Conservation (phyloP, 2,797 vertebrate species). For the Pangasius mekongensis region DNA sequence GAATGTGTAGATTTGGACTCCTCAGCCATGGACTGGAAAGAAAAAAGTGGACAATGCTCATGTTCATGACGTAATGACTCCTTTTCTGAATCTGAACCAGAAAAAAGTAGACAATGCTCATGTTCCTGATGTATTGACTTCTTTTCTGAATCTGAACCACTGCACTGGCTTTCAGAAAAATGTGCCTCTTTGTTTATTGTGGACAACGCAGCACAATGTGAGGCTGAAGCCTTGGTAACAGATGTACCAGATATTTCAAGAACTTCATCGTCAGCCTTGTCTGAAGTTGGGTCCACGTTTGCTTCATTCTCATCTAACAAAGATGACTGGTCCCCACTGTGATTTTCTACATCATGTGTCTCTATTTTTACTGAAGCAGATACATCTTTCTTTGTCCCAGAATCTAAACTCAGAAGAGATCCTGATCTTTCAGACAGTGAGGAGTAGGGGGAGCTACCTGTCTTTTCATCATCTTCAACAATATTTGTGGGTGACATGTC, state of each 20-base stretch:
- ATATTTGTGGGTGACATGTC: constrained; percentile 65
- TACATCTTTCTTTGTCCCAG: constrained; percentile 65
- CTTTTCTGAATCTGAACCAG: constrained; percentile 44
- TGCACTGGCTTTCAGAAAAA: constrained; percentile 12
- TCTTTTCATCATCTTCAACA: constrained; percentile 62
- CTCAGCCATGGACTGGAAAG: constrained; percentile 27
- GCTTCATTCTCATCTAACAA: constrained; percentile 46
- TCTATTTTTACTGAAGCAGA: constrained; percentile 73
- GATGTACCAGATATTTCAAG: not conserved
- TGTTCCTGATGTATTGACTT: constrained; percentile 20
- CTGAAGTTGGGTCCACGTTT: constrained; percentile 30
- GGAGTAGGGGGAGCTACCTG: constrained; percentile 57
- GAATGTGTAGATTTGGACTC: constrained; percentile 28
- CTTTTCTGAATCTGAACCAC: constrained; percentile 42
- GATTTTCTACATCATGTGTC: constrained; percentile 71
- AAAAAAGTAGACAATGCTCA: constrained; percentile 19
- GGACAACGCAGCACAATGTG: constrained; percentile 44
- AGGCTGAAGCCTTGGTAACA: constrained; percentile 19
- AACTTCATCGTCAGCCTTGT: constrained; percentile 9
- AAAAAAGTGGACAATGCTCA: constrained; percentile 21
- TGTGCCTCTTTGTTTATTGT: constrained; percentile 53
- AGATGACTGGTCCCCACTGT: constrained; percentile 56
- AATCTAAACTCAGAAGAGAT: constrained; percentile 52
- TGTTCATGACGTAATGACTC: constrained; percentile 20
- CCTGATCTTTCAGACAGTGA: constrained; percentile 61